Conservation (phyloP, 2,113 vertebrate genomes). For the Gymnarchus niloticus region DNA sequence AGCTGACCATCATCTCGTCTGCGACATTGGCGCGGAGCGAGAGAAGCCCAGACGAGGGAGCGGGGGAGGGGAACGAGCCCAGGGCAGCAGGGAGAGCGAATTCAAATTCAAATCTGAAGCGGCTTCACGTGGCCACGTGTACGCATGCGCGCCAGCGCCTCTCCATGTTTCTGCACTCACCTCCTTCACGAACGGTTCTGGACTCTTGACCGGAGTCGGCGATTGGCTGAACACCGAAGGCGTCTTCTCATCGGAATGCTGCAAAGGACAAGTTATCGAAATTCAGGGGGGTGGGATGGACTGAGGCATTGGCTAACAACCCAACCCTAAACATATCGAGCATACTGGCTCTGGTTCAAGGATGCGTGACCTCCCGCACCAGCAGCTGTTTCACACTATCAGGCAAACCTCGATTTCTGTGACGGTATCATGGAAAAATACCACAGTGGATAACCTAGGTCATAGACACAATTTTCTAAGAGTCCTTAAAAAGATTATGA, state of each 20-base stretch:
- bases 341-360: too few relatives aligned
- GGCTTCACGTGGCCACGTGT: not conserved
- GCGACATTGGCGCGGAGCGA: not conserved
- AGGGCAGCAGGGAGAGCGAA: not conserved
- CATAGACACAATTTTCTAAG: too few relatives aligned
- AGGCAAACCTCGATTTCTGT: too few relatives aligned
- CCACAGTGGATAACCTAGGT: too few relatives aligned
- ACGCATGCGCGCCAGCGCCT: not conserved
- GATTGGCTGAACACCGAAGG: conserved; percentile 54
- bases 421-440: too few relatives aligned
- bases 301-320: too few relatives aligned
- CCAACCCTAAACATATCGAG: too few relatives aligned
- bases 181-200: conserved; percentile 41
- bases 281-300: not conserved
- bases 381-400: too few relatives aligned
- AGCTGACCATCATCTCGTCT: not conserved
- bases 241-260: conserved; percentile 48
- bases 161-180: conserved; percentile 23
- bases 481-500: too few relatives aligned
- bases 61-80: too few relatives aligned
- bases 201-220: conserved; percentile 57
- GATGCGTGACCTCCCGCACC: too few relatives aligned
- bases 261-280: not conserved
- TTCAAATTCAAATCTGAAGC: conserved; percentile 23
- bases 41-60: not conserved